phyloP scores from a whole-genome alignment of 2,888 invertebrate genomes.

The Meiosimyza decipiens region DNA sequence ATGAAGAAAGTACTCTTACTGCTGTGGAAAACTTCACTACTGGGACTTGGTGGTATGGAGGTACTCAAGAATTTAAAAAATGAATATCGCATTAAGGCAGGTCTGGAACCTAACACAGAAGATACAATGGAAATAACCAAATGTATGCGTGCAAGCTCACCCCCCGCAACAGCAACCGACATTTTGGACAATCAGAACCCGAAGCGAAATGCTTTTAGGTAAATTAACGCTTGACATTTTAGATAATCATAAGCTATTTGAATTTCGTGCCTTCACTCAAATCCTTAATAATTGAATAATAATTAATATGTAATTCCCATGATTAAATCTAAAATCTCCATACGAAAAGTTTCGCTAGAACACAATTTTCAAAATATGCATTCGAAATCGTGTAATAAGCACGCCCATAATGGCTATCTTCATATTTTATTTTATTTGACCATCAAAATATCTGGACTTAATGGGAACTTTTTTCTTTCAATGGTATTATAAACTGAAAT shows the following conservation, averaged over 20 bases:
- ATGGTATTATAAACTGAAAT: too few relatives aligned
- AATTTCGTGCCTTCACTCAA: too few relatives aligned
- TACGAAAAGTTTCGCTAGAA: too few relatives aligned
- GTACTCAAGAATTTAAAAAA: conserved; percentile 82
- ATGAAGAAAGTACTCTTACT: conserved; percentile 97
- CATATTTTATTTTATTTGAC: too few relatives aligned
- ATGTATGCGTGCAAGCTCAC: conserved; percentile 94
- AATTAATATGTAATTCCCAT: too few relatives aligned
- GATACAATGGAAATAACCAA: conserved; percentile 95
- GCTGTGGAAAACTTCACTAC: conserved; percentile 94
- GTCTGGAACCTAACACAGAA: conserved; percentile 83
- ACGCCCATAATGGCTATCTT: too few relatives aligned
- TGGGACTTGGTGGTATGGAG: conserved; percentile 91
- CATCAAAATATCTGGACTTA: too few relatives aligned
- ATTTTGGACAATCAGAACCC: conserved; percentile 87
- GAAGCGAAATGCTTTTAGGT: conserved; percentile 77
- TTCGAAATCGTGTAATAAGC: too few relatives aligned
- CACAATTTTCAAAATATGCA: too few relatives aligned
- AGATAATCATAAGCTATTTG: not conserved
- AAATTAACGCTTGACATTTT: not conserved
- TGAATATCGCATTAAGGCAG: conserved; percentile 75
- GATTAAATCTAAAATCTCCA: too few relatives aligned
- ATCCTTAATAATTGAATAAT: too few relatives aligned
- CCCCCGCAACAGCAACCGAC: conserved; percentile 92
- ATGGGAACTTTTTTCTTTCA: too few relatives aligned